phyloP scores from a whole-genome alignment of 1,140 invertebrate species.

The Drosophila yakuba region DNA sequence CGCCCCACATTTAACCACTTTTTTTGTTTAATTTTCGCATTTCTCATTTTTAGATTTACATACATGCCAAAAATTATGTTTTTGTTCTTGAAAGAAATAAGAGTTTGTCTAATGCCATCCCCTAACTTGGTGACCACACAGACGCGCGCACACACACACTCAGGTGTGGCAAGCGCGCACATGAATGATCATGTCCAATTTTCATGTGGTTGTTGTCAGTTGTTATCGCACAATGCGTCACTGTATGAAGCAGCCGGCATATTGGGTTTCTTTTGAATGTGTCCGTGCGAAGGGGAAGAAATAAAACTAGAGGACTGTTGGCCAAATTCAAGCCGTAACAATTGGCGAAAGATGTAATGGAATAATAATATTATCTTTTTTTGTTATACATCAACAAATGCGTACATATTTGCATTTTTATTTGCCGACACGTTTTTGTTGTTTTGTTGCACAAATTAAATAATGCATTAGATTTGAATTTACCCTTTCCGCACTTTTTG shows the following conservation, averaged over 20 bases:
- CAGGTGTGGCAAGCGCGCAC: conserved; percentile 2
- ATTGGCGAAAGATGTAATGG: neutral
- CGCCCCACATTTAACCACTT: neutral
- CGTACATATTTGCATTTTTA: neutral
- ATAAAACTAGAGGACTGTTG: conserved; percentile 2
- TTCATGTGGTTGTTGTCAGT: conserved; percentile 29
- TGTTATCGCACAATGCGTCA: conserved; percentile 24
- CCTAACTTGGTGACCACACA: conserved; percentile 2
- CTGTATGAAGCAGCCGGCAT: neutral
- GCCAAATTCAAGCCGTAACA: neutral
- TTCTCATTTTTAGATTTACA: conserved; percentile 19
- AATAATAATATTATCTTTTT: neutral
- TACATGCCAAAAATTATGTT: neutral
- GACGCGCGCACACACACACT: conserved; percentile 7
- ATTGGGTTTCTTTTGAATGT: conserved; percentile 3
- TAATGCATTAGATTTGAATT: neutral
- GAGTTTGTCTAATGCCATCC: conserved; percentile 3
- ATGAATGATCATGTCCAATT: conserved; percentile 48
- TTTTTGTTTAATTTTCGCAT: conserved; percentile 26
- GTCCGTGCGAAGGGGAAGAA: conserved; percentile 6
- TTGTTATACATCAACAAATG: neutral
- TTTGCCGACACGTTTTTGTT: neutral
- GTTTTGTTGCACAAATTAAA: neutral
- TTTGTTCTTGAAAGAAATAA: neutral
- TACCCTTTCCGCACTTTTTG: neutral